Evolutionary conservation across 2,797 vertebrate genomes (phyloP).

Genomic region (Rousettus madagascariensis): DNA sequence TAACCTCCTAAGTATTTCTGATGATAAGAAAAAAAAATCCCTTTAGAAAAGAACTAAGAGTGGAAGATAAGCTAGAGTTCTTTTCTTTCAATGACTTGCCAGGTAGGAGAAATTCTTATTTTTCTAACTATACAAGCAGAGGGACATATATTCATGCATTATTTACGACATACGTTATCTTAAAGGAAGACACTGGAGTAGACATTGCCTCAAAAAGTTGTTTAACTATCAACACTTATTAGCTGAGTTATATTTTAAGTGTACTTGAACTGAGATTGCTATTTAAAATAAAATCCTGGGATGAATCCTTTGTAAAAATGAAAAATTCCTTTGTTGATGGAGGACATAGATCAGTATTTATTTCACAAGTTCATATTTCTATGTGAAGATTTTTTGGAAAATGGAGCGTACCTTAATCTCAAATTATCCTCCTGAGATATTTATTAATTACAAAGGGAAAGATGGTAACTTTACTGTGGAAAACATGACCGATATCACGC

Average conservation of each 20-base stretch:
- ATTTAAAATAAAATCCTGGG: conserved; percentile 25
- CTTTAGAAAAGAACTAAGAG: background rate
- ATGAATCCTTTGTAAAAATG: background rate
- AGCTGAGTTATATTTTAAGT: background rate
- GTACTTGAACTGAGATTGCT: background rate
- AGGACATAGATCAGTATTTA: background rate
- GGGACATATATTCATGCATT: background rate
- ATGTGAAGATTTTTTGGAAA: background rate
- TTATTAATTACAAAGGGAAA: background rate
- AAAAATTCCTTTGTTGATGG: background rate
- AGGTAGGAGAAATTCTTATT: background rate
- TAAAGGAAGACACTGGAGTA: background rate
- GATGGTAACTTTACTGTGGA: background rate
- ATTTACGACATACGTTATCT: background rate
- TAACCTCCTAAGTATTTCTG: background rate
- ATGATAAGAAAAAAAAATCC: background rate
- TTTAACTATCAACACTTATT: background rate
- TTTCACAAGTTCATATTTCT: background rate
- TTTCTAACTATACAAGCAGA: background rate
- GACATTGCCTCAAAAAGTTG: background rate
- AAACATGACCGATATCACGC: background rate
- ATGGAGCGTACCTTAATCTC: background rate
- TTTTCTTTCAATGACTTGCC: background rate
- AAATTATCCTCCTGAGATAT: background rate
- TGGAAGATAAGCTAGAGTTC: background rate